Conservation (phyloP, 2,113 vertebrate species). For the Alethe diademata region DNA sequence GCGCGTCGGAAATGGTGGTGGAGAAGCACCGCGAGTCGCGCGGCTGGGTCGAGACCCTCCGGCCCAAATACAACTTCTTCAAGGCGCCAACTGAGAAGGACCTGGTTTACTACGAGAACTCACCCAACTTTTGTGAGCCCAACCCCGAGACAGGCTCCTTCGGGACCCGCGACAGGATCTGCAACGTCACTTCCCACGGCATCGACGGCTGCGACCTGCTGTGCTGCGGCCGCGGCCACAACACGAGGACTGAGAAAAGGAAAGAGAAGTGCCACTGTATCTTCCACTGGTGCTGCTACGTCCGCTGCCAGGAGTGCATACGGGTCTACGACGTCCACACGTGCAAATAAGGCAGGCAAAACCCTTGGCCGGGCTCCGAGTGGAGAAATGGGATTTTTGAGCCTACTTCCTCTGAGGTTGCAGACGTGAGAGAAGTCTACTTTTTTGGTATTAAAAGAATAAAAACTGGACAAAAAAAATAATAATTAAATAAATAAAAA, state of each 20-base stretch:
- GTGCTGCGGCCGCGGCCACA: slow-evolving; percentile 82
- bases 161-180: slow-evolving; percentile 79
- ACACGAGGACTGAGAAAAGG: slow-evolving; percentile 79
- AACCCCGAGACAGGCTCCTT: slow-evolving; percentile 82
- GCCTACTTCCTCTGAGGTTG: slow-evolving; percentile 52
- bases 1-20: slow-evolving; percentile 84
- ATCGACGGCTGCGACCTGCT: slow-evolving; percentile 83
- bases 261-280: slow-evolving; percentile 82
- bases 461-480: neutral
- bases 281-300: slow-evolving; percentile 86
- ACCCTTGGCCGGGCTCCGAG: neutral
- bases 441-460: slow-evolving; percentile 46
- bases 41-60: slow-evolving; percentile 82
- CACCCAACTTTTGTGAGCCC: slow-evolving; percentile 84
- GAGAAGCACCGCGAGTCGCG: slow-evolving; percentile 83
- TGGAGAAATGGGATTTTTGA: slow-evolving; percentile 1
- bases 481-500: neutral
- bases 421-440: slow-evolving; percentile 38
- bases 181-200: slow-evolving; percentile 81
- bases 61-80: slow-evolving; percentile 83
- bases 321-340: slow-evolving; percentile 83
- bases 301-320: slow-evolving; percentile 83
- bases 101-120: slow-evolving; percentile 83
- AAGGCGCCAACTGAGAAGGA: slow-evolving; percentile 81
- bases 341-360: slow-evolving; percentile 73